Evolutionary conservation across 1,140 invertebrate genomes (phyloP).

Genomic region (Temnothorax nylanderi): DNA sequence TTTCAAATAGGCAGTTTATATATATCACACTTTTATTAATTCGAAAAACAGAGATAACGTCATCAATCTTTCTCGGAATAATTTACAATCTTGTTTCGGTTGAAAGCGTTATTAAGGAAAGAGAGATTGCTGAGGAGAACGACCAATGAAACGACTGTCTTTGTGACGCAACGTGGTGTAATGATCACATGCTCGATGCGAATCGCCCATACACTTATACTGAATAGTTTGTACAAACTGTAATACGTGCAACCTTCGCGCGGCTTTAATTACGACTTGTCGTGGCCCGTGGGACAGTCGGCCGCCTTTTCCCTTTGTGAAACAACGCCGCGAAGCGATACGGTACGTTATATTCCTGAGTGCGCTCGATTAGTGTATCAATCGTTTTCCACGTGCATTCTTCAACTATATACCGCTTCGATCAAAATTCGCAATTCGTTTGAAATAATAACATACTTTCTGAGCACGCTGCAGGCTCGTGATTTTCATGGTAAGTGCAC

Average conservation of each 20-base stretch:
- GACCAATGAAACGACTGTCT: neutral
- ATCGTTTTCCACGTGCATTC: neutral
- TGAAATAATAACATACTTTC: neutral
- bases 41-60: neutral
- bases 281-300: neutral
- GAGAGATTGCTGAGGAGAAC: neutral
- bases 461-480: neutral
- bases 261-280: conserved; percentile 9
- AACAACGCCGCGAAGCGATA: neutral
- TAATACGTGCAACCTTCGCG: neutral
- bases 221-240: conserved; percentile 30
- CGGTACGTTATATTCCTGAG: neutral
- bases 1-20: neutral
- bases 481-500: conserved; percentile 27
- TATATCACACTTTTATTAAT: neutral
- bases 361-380: neutral
- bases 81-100: neutral
- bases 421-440: neutral
- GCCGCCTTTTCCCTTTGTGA: neutral
- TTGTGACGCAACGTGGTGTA: neutral
- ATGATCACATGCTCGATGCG: neutral
- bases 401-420: neutral
- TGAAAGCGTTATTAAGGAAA: neutral
- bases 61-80: neutral
- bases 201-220: neutral